Conservation (phyloP, 2,113 vertebrate genomes). For the Oceanites oceanicus region DNA sequence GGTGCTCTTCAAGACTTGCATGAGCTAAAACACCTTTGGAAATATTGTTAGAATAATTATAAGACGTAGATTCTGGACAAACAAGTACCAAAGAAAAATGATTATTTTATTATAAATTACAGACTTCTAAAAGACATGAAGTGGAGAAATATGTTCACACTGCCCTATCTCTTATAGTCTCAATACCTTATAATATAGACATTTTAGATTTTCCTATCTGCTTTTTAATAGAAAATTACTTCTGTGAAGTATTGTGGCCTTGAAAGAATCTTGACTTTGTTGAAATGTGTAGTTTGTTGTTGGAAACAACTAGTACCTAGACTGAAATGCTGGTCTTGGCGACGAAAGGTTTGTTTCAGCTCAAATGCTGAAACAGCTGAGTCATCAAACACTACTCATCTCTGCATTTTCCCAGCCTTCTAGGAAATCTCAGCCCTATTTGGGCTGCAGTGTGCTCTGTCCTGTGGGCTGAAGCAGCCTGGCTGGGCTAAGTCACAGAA, state of each 20-base stretch:
- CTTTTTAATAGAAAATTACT: background rate
- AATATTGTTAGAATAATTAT: background rate
- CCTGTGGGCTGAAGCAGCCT: background rate
- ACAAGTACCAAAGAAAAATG: background rate
- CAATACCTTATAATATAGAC: background rate
- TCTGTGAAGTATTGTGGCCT: background rate
- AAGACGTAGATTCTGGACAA: background rate
- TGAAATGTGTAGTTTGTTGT: background rate
- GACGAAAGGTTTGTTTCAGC: background rate
- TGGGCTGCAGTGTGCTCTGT: background rate
- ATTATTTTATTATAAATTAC: background rate
- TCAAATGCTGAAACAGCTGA: background rate
- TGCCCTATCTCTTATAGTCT: background rate
- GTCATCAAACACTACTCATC: background rate
- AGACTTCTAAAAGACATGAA: background rate
- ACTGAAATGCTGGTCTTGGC: background rate
- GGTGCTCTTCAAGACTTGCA: background rate
- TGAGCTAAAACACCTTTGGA: background rate
- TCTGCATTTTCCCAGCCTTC: background rate
- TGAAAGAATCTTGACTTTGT: background rate
- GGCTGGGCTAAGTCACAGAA: background rate
- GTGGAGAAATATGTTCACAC: background rate
- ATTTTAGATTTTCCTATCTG: background rate
- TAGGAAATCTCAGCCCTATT: background rate
- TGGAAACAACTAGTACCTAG: background rate